Conservation (phyloP, 2,797 vertebrate species). For the Falco rusticolus region DNA sequence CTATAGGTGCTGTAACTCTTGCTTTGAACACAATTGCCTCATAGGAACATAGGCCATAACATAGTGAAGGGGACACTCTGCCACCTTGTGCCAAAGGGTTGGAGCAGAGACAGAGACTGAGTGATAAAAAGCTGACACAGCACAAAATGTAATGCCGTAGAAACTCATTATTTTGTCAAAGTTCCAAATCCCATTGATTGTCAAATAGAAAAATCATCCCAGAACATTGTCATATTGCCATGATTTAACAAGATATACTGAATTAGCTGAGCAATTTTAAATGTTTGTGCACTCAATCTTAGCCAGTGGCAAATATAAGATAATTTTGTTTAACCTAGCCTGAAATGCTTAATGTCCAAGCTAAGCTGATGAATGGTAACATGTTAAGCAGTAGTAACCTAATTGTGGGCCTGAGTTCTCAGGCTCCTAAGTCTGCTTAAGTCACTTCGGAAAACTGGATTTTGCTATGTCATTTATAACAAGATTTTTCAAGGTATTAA, state of each 20-base stretch:
- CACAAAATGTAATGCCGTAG: not conserved
- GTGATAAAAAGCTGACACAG: not conserved
- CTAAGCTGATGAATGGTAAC: slow-evolving; percentile 47
- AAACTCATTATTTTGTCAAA: not conserved
- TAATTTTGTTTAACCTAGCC: not conserved
- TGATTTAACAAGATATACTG: not conserved
- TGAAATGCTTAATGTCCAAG: slow-evolving; percentile 38
- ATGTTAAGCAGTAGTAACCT: slow-evolving; percentile 21
- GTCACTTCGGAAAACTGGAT: slow-evolving; percentile 65
- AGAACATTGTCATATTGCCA: not conserved
- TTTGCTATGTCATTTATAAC: slow-evolving; percentile 47
- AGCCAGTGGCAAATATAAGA: not conserved
- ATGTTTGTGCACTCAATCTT: not conserved
- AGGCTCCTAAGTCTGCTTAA: slow-evolving; percentile 47
- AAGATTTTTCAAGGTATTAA: slow-evolving; percentile 60
- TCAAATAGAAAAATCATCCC: not conserved
- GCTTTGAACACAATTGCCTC: not conserved
- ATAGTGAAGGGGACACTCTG: not conserved
- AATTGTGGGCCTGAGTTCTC: slow-evolving; percentile 32
- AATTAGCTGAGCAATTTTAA: not conserved
- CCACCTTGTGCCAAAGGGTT: not conserved
- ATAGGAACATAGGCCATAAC: not conserved
- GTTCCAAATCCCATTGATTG: not conserved
- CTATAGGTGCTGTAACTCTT: not conserved
- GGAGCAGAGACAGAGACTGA: not conserved